These are phyloP conservation scores for Pollimyrus isidori DNA, from an alignment of 2,113 vertebrate species.

Conservation along the genomic window DNA sequence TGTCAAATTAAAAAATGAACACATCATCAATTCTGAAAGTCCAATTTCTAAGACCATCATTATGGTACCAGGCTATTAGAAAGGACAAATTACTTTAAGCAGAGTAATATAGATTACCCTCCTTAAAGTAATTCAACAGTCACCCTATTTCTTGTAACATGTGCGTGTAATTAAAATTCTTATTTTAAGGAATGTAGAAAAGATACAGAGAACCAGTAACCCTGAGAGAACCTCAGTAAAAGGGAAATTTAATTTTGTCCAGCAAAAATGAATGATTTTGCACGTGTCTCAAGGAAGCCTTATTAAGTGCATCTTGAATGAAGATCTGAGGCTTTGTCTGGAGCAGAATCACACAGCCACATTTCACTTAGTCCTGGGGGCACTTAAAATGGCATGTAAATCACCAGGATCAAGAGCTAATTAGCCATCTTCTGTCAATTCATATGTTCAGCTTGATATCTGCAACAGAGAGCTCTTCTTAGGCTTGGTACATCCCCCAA, in stretches of 20 bases:
- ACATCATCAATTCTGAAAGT: background rate
- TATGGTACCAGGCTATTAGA: background rate
- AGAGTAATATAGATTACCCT: background rate
- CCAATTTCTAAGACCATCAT: background rate
- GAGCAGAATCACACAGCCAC: background rate
- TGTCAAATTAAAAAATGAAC: background rate
- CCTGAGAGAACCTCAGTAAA: background rate
- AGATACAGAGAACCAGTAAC: background rate
- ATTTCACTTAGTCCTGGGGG: background rate
- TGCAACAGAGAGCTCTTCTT: background rate
- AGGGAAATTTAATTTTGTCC: background rate
- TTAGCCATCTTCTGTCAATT: background rate
- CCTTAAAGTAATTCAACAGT: background rate
- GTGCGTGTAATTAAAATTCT: background rate
- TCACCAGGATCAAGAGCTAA: background rate
- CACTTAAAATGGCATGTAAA: background rate
- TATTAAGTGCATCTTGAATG: background rate
- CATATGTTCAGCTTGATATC: background rate
- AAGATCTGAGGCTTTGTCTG: background rate
- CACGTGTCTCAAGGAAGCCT: background rate
- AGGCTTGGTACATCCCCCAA: background rate
- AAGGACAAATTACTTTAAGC: background rate
- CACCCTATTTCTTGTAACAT: background rate
- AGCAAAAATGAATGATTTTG: background rate
- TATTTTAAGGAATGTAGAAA: background rate